A percentile compares a stretch with the other conserved stretches of the same genome.
Conservation (phyloP, 2,888 invertebrate species). For the Euzophera pinguis region DNA sequence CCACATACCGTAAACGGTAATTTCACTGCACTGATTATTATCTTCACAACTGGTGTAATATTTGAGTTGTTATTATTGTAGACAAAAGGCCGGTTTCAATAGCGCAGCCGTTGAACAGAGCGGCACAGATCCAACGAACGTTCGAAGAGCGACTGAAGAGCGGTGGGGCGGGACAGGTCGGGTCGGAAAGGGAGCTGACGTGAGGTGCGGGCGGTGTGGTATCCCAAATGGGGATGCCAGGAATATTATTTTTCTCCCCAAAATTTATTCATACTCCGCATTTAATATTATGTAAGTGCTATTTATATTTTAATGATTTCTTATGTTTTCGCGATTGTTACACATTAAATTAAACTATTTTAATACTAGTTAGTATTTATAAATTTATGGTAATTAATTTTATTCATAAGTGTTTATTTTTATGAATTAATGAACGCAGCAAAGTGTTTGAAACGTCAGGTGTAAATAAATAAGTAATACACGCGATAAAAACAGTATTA, state of each 20-base stretch:
- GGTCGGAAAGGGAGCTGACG: conserved; percentile 27
- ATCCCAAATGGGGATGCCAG: conserved; percentile 37
- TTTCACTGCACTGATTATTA: conserved; percentile 67
- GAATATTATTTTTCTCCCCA: conserved; percentile 4
- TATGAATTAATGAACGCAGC: too few relatives aligned
- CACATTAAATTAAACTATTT: too few relatives aligned
- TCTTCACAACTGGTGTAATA: conserved; percentile 54
- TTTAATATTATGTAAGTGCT: conserved; percentile 1
- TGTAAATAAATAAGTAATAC: too few relatives aligned
- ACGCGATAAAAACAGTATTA: too few relatives aligned
- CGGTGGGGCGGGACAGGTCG: conserved; percentile 39
- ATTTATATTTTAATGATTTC: too few relatives aligned
- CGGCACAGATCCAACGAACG: conserved; percentile 60
- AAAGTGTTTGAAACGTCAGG: too few relatives aligned
- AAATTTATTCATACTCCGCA: conserved; percentile 17
- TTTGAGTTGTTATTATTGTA: conserved; percentile 53
- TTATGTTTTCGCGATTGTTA: too few relatives aligned
- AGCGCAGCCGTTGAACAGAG: conserved; percentile 44
- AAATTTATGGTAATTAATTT: too few relatives aligned
- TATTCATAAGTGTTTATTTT: too few relatives aligned
- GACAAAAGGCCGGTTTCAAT: conserved; percentile 67
- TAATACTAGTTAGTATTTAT: too few relatives aligned
- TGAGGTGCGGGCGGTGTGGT: conserved; percentile 26
- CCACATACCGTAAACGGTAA: conserved; percentile 75
- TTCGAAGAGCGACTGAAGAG: conserved; percentile 64